Conservation (phyloP, 1,140 invertebrate genomes). For the Drosophila carrolli region DNA sequence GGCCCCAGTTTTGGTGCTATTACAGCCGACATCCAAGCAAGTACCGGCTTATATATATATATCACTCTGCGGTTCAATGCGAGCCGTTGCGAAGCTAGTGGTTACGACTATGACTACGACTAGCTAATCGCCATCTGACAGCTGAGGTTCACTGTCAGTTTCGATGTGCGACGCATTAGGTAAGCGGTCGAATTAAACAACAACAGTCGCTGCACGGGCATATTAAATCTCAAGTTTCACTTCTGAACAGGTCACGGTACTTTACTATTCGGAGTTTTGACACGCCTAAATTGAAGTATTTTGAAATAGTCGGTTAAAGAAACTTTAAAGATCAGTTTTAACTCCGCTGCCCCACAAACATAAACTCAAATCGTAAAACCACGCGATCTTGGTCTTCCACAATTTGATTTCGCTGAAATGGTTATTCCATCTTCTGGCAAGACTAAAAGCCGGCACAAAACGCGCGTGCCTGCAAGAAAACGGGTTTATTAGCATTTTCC, state of each 20-base stretch:
- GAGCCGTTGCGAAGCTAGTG: constrained; percentile 34
- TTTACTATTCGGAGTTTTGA: constrained; percentile 12
- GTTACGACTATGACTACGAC: constrained; percentile 29
- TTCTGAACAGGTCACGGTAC: constrained; percentile 38
- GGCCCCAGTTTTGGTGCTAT: constrained; percentile 26
- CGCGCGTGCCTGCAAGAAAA: constrained; percentile 19
- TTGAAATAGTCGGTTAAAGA: constrained; percentile 6
- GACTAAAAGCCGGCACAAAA: constrained; percentile 3
- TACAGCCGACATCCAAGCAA: constrained; percentile 14
- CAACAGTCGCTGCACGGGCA: constrained; percentile 24
- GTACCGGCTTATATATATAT: constrained; percentile 1
- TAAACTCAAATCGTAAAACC: neutral
- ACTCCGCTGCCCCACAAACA: neutral
- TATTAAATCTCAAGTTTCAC: constrained; percentile 27
- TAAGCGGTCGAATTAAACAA: constrained; percentile 23
- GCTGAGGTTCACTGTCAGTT: constrained; percentile 49
- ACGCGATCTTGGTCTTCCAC: neutral
- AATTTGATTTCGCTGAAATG: neutral
- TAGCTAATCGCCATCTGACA: constrained; percentile 25
- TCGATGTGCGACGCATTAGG: constrained; percentile 16
- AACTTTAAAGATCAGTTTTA: neutral
- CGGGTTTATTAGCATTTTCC: constrained; percentile 53
- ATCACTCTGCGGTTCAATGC: constrained; percentile 14
- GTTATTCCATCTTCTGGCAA: constrained; percentile 16
- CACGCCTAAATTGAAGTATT: constrained; percentile 1